phyloP scores from a whole-genome alignment of 2,888 invertebrate species.

The Macropis europaea region DNA sequence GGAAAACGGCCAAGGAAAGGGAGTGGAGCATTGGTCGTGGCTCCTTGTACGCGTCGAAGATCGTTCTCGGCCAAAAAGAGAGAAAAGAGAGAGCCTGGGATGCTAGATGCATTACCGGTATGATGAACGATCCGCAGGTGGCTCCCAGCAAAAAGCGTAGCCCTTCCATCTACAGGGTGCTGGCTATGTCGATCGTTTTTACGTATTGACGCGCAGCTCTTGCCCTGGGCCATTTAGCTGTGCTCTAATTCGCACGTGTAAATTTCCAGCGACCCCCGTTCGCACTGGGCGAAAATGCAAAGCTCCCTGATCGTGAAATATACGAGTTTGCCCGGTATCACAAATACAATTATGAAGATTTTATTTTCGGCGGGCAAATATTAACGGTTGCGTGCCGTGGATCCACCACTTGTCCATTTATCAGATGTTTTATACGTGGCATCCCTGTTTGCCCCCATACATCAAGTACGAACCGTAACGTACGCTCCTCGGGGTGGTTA shows the following conservation, averaged over 20 bases:
- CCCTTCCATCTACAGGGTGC: conserved; percentile 32
- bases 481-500: not conserved
- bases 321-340: not conserved
- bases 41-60: conserved; percentile 59
- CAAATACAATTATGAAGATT: conserved; percentile 15
- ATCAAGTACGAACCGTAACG: conserved; percentile 28
- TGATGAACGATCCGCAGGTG: conserved; percentile 75
- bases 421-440: conserved; percentile 41
- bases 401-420: conserved; percentile 12
- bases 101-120: conserved; percentile 69
- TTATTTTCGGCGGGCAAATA: conserved; percentile 23
- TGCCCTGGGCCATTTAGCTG: not conserved
- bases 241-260: not conserved
- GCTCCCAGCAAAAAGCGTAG: conserved; percentile 55
- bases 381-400: conserved; percentile 1
- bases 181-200: conserved; percentile 53
- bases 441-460: conserved; percentile 26
- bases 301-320: not conserved
- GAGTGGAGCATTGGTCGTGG: conserved; percentile 34
- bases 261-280: too few relatives aligned
- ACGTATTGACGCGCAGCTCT: conserved; percentile 22
- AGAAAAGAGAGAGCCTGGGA: conserved; percentile 47
- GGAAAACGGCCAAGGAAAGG: conserved; percentile 35
- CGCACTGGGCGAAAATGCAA: too few relatives aligned
- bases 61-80: conserved; percentile 53